A percentile compares a stretch with the other conserved stretches of the same genome.
These are phyloP conservation scores for Charadrius vociferus DNA, from an alignment of 2,113 vertebrate species.

Conservation along the genomic window DNA sequence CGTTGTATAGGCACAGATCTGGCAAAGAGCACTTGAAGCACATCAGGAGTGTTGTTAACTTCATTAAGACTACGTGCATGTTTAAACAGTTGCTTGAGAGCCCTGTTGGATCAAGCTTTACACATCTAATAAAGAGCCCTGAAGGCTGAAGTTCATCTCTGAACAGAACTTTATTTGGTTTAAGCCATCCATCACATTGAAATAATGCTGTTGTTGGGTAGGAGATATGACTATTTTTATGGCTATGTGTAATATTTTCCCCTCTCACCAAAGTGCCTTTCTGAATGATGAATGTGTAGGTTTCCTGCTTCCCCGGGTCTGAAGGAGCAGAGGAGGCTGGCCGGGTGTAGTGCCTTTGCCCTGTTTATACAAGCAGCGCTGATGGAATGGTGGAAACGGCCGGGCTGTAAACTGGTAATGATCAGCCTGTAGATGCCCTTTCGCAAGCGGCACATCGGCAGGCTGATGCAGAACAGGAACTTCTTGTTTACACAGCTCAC, in stretches of 20 bases:
- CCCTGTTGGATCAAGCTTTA: not conserved
- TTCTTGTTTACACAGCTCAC: slow-evolving; percentile 57
- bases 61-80: not conserved
- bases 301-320: not conserved
- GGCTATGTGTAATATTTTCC: slow-evolving; percentile 3
- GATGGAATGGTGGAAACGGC: not conserved
- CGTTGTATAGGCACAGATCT: not conserved
- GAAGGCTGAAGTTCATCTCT: not conserved
- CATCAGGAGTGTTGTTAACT: not conserved
- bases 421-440: slow-evolving; percentile 11
- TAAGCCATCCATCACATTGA: not conserved
- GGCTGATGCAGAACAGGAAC: slow-evolving; percentile 64
- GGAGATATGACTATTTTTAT: not conserved
- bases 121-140: not conserved
- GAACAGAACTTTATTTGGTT: not conserved
- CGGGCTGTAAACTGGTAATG: not conserved
- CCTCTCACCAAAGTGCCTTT: not conserved
- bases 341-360: not conserved
- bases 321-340: slow-evolving; percentile 3
- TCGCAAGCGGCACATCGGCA: slow-evolving; percentile 4
- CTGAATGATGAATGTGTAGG: not conserved
- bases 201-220: not conserved
- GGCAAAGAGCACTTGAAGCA: not conserved
- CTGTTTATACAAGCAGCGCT: slow-evolving; percentile 45
- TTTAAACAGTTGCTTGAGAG: not conserved